Conservation (phyloP, 2,113 vertebrate genomes). For the Nycticryphes semicollaris region DNA sequence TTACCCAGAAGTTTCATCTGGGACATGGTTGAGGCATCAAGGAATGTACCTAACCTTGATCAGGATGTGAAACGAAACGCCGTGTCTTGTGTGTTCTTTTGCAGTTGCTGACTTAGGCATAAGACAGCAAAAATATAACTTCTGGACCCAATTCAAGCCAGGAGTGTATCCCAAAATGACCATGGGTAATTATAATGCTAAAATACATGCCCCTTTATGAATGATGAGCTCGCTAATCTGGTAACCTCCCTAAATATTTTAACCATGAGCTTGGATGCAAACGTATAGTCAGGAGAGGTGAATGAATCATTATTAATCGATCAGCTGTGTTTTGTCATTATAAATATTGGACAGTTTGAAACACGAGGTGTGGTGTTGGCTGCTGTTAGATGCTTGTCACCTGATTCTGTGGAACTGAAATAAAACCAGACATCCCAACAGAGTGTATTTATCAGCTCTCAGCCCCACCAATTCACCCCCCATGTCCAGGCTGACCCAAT, state of each 20-base stretch:
- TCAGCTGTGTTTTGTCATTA: background rate
- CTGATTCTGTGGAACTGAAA: background rate
- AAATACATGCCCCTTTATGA: background rate
- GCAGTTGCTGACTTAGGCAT: background rate
- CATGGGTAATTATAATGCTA: background rate
- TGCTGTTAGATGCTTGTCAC: background rate
- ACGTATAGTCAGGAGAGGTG: background rate
- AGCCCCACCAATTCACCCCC: rapidly evolving
- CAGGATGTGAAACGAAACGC: background rate
- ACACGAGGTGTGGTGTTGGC: background rate
- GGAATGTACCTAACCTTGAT: background rate
- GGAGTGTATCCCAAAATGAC: background rate
- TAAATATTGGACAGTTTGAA: background rate
- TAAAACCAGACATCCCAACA: background rate
- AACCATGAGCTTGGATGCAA: background rate
- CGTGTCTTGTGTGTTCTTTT: background rate
- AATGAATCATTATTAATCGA: background rate
- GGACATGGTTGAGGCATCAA: background rate
- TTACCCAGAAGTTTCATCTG: background rate
- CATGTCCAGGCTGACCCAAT: background rate
- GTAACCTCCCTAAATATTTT: background rate
- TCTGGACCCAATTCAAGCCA: background rate
- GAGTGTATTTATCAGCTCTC: background rate
- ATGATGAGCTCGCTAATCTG: background rate
- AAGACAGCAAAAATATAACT: background rate